Evolutionary conservation across 2,797 vertebrate species (phyloP), one percentile per base, ranked within the genome.

Genomic region (Geotrypetes seraphini): DNA sequence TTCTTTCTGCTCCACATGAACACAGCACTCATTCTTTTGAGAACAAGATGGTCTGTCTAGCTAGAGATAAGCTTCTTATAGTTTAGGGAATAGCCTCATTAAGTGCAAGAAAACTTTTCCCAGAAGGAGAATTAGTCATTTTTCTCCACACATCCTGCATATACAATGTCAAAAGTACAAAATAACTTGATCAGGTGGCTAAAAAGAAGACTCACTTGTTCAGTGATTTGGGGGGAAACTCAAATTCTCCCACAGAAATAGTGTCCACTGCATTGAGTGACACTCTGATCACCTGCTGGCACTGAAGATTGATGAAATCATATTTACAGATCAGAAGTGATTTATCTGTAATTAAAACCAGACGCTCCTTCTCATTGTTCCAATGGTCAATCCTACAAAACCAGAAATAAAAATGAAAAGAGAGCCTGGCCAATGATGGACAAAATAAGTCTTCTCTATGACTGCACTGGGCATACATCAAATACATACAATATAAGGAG

Each of bases 281-380:
- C 9, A 97, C 74, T 53, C 92, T 69, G 5, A 91, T 65, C 11
- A 98, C 91, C 7, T 94, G 92, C 77, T 89, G 87, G 72, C 95
- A 98, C 78, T 84, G 69, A 34, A 97, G 78, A 66, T 84, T 90
- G 71, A 98, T 86, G 73, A 97, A 97, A 79, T 97, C 95, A 31
- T 98, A 97, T 44, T 98, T 97, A 70, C 94, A 97, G 62, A 97
- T 75, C 60, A 97, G 71, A 36, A 98, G 71, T 18, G 92, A 91
- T 78, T 87, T 84, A 52, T 97, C 91, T 0, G 92, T 96, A 59
- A 97, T 83, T 3, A 97, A 86, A 29, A 96, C 87, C 3, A 97
- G 78, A 4, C 88, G 79, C 43, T 98, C 95, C 68, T 81, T 94
- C 48, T 98, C 95, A 0, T 94, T 97, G 75, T 98, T 98, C 95